Base-by-base conservation (phyloP, 1,140 invertebrate genomes). In the Trinorchestia longiramus region DNA sequence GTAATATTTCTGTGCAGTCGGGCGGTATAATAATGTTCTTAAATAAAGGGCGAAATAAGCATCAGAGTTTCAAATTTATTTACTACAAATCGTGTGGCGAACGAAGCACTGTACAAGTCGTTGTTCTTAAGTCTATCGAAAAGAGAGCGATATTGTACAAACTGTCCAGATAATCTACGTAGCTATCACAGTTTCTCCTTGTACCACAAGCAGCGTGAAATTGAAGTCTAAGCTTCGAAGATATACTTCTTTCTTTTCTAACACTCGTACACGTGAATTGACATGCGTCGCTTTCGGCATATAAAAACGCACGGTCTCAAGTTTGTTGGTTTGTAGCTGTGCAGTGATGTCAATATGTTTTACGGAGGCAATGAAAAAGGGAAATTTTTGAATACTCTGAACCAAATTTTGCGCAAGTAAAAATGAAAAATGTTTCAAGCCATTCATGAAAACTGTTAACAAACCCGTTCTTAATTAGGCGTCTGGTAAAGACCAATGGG, bases 401-500 rank as follows among this genome's bases (percentile, higher is more conserved):
- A 77, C 36, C 62, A 11, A 77, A 36, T 77, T 77, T 77, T 77
- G 28, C 3, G 62, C 62, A 77, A 77, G 62, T 77, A 28, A 77
- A 77, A 23, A 77, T 77, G 62, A 77, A 36, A 36, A 36, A 77
- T 11, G 62, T 1, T 77, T 36, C 36, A 36, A 77, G 36, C n/a
- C 62, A 77, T 77, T 36, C 62, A 36, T 77, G 62, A 77, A 77
- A 36, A 77, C 28, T 77, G 15, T 36, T 36, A 77, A 77, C 62
- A 94, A 47, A 45, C 44, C 11, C 47, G 43, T 44, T 45, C 40
- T 45, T 45, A 45, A 40, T 47, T 94, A 0, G 95, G 95, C 41
- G 95, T 96, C 57, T 96, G 87, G 43, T 96, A 96, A 47, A 96
- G 95, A 0, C 95, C 95, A n/a, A 92, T 87, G 19, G 95, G 95